Base-by-base conservation (phyloP, 2,113 vertebrate species). In the Sylvilagus bachmani region DNA sequence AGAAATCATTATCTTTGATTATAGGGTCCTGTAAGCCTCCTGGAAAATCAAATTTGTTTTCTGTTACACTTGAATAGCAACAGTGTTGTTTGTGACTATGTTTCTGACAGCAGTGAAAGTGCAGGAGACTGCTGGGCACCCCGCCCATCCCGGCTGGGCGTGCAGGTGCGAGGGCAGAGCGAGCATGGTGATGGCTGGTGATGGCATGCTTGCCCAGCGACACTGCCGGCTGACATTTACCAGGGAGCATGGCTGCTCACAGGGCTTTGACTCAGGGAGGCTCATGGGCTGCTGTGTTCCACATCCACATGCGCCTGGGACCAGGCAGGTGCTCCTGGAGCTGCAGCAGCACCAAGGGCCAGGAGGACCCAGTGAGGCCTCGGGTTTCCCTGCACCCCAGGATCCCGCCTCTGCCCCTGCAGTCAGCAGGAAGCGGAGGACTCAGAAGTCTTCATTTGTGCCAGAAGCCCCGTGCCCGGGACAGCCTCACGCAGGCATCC, bases 361-460 rank as follows among this genome's bases (percentile, higher is more conserved):
- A n/a, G 38, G 58, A 93, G 31, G 19, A 89, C 70, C 27, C 78
- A 21, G 0, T 31, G 53, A 75, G n/a, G 4, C 24, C 53, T 13
- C 38, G 27, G 16, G 55, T 19, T 58, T 58, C 19, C 12, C 55
- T 58, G 16, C 55, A 58, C 3, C 55, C 55, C 55, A 58, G 55
- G 44, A 44, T 7, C 44, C 44, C 44, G 44, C 6, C 44, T 44
- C 44, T 44, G 44, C 44, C 44, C 44, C 44, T 44, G 44, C 44
- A 6, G 3, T 75, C 16, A 38, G 5, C 14, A 61, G 33, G 31
- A 22, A 70, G n/a, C 5, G 10, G 0, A 3, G 2, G 10, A 25
- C 33, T 74, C 33, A 12, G 44, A 44, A 44, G 44, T 44, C 44
- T 21, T 61, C 70, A 24, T 91, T 58, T 88, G 38, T 27, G 24